Conservation (phyloP, 2,888 invertebrate genomes). For the Bedellia somnulentella region DNA sequence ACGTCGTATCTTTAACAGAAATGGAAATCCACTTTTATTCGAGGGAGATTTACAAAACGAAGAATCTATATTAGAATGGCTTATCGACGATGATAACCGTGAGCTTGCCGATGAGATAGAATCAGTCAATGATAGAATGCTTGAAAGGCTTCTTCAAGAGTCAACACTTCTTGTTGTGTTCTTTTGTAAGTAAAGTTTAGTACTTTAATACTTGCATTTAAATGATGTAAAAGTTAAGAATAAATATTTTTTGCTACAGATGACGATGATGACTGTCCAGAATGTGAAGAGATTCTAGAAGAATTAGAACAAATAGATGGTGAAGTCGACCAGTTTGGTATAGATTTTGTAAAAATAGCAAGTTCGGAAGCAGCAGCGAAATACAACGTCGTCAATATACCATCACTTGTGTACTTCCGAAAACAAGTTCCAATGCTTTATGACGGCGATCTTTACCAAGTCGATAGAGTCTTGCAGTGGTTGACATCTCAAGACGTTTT, state of each 20-base stretch:
- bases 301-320: conserved; percentile 93
- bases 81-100: conserved; percentile 90
- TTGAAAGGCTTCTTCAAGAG: conserved; percentile 80
- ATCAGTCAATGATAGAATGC: conserved; percentile 87
- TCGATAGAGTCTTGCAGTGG: conserved; percentile 84
- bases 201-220: background rate
- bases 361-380: conserved; percentile 80
- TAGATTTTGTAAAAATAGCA: conserved; percentile 91
- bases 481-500: conserved; percentile 92
- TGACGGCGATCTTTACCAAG: conserved; percentile 87
- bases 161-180: conserved; percentile 88
- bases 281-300: conserved; percentile 88
- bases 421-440: conserved; percentile 81
- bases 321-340: conserved; percentile 90
- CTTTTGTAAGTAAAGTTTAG: conserved; percentile 69
- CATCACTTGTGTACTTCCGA: conserved; percentile 86
- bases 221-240: background rate
- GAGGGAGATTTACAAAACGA: conserved; percentile 93
- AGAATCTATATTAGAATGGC: conserved; percentile 89
- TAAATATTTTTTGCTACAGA: conserved; percentile 19
- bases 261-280: conserved; percentile 88
- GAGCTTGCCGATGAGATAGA: conserved; percentile 94
- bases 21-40: conserved; percentile 84
- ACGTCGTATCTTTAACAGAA: too few species aligned
- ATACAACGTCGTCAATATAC: conserved; percentile 81